These are phyloP conservation scores for Spodoptera picta DNA, from an alignment of 2,888 invertebrate genomes.

Conservation along the genomic window DNA sequence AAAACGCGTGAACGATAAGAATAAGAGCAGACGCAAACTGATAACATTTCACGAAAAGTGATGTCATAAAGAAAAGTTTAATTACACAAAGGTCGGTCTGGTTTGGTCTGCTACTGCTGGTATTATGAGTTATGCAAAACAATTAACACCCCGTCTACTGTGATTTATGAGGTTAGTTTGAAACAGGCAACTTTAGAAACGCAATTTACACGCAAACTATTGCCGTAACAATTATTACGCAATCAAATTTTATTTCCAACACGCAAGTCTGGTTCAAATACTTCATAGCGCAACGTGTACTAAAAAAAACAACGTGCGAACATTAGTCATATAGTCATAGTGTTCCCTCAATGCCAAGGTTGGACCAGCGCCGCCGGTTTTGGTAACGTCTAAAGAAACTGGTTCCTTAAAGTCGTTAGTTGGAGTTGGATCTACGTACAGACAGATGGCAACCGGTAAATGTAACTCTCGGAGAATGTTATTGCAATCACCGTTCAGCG, in stretches of 20 bases:
- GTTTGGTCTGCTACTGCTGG: constrained; percentile 22
- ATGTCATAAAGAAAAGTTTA: constrained; percentile 33
- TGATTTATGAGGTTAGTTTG: constrained; percentile 40
- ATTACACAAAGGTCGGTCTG: constrained; percentile 11
- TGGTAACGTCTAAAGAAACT: constrained; percentile 70
- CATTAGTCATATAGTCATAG: constrained; percentile 81
- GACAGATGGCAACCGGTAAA: constrained; percentile 59
- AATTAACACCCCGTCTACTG: constrained; percentile 44
- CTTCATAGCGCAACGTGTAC: constrained; percentile 59
- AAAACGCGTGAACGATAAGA: constrained; percentile 28
- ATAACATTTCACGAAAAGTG: constrained; percentile 31
- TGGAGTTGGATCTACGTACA: constrained; percentile 40
- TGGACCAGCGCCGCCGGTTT: constrained; percentile 65
- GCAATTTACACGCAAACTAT: constrained; percentile 55
- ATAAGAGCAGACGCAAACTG: constrained; percentile 17
- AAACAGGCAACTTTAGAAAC: constrained; percentile 25
- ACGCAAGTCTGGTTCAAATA: constrained; percentile 55
- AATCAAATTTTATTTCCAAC: constrained; percentile 57
- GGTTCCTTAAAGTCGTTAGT: constrained; percentile 72
- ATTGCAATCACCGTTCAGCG: constrained; percentile 47
- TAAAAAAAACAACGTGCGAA: constrained; percentile 58
- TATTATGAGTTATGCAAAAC: constrained; percentile 24
- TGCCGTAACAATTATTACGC: constrained; percentile 54
- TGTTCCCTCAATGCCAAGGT: constrained; percentile 84
- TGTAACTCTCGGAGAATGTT: constrained; percentile 54